Evolutionary conservation across 2,888 invertebrate species (phyloP).

Genomic region (Epistrophella euchroma): DNA sequence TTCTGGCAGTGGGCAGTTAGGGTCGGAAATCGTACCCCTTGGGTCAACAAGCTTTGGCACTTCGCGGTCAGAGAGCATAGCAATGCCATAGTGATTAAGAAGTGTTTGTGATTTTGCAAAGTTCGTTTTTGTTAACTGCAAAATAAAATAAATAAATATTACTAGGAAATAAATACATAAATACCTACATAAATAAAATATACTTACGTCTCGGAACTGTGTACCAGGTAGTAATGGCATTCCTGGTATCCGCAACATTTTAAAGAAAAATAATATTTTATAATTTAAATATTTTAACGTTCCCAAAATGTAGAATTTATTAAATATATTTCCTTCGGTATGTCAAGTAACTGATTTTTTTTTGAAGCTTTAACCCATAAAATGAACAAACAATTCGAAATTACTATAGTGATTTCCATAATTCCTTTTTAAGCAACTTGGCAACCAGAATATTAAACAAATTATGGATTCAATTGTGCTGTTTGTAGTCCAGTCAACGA

Average conservation of each 20-base stretch:
- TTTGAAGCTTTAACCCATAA: conserved; percentile 7
- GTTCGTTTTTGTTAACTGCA: conserved; percentile 87
- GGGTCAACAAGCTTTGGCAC: conserved; percentile 86
- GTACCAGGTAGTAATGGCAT: conserved; percentile 91
- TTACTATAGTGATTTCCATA: conserved; percentile 44
- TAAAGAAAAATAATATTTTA: neutral
- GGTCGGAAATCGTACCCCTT: conserved; percentile 83
- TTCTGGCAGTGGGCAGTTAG: conserved; percentile 84
- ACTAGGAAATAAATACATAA: neutral
- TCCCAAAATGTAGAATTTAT: conserved; percentile 6
- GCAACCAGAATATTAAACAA: neutral
- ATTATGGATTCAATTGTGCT: neutral
- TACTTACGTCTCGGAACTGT: conserved; percentile 88
- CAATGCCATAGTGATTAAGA: conserved; percentile 86
- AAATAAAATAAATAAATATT: neutral
- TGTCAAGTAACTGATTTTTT: conserved; percentile 3
- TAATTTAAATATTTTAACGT: neutral
- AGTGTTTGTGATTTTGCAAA: conserved; percentile 87
- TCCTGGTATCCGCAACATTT: conserved; percentile 86
- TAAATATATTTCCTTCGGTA: conserved; percentile 14
- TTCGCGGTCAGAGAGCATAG: conserved; percentile 87
- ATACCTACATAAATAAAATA: neutral
- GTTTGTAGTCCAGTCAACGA: too few species aligned
- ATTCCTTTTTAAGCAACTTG: neutral
- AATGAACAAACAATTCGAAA: conserved; percentile 31